Percentiles rank a stretch among this genome's conserved stretches.
Conservation (phyloP, 2,797 vertebrate genomes). For the Urosaurus nigricauda region DNA sequence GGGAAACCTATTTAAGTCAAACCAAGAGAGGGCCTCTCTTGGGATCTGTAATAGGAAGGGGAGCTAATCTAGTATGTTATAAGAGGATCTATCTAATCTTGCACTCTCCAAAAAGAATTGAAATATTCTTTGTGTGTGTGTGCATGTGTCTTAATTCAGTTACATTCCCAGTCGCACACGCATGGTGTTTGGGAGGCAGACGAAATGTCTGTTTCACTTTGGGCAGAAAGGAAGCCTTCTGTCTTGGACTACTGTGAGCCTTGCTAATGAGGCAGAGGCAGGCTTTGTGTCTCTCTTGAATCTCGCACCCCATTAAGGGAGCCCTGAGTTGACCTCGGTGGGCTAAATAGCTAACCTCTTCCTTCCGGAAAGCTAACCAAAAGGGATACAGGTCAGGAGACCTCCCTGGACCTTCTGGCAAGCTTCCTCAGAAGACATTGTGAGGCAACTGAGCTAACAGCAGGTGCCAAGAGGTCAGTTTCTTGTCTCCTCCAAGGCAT, state of each 20-base stretch:
- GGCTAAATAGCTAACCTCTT: not conserved
- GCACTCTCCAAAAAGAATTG: not conserved
- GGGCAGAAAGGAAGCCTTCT: accelerated
- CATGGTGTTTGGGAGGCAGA: not conserved
- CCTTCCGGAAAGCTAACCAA: not conserved
- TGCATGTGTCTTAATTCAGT: constrained; percentile 2
- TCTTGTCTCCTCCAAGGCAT: not conserved
- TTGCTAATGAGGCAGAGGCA: accelerated
- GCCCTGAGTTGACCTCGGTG: not conserved
- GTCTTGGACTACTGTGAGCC: accelerated
- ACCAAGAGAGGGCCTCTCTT: not conserved
- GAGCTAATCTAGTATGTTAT: constrained; percentile 21
- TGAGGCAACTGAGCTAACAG: not conserved
- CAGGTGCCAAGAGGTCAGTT: not conserved
- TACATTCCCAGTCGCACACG: not conserved
- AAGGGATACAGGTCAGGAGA: accelerated
- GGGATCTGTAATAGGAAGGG: not conserved
- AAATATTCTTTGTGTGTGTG: not conserved
- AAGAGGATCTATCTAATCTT: not conserved
- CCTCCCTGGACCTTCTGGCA: not conserved
- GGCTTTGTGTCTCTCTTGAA: not conserved
- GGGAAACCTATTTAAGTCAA: constrained; percentile 18
- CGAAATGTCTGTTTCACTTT: accelerated
- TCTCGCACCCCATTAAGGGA: not conserved
- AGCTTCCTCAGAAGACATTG: not conserved